Percentiles rank a stretch among this genome's conserved stretches.
These are phyloP conservation scores for Globodera ellingtonae DNA, from an alignment of 1,140 invertebrate species.

Conservation along the genomic window DNA sequence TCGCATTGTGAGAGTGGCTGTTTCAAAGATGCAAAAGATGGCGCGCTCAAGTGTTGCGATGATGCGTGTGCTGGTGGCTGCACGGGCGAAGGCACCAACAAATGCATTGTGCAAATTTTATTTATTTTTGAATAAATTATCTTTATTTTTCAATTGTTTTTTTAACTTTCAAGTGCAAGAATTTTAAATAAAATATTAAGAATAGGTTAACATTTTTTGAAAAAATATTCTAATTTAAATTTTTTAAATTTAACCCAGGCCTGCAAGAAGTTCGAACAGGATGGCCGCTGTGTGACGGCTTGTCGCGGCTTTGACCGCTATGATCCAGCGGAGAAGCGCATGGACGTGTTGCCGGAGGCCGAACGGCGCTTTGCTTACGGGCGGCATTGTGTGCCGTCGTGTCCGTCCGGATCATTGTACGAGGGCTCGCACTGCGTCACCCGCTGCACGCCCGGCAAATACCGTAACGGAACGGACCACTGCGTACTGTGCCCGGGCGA, in stretches of 20 bases:
- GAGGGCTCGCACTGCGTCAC: slow-evolving; percentile 48
- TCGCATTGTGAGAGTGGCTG: slow-evolving; percentile 40
- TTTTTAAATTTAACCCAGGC: slow-evolving; percentile 34
- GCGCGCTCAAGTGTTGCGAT: slow-evolving; percentile 41
- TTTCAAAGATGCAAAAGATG: slow-evolving; percentile 29
- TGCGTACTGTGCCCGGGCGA: slow-evolving; percentile 41
- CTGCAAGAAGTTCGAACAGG: slow-evolving; percentile 48
- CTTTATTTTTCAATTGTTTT: no score
- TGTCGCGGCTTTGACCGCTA: slow-evolving; percentile 40
- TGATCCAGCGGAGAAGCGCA: slow-evolving; percentile 25
- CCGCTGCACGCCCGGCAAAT: slow-evolving; percentile 40
- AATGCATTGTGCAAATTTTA: slow-evolving; percentile 41
- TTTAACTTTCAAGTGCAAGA: no score
- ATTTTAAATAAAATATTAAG: no score
- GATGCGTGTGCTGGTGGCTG: slow-evolving; percentile 50
- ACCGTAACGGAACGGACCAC: slow-evolving; percentile 32
- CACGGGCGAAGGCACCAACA: slow-evolving; percentile 46
- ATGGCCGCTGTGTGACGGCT: slow-evolving; percentile 41
- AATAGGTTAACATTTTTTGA: no score
- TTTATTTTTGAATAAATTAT: not conserved
- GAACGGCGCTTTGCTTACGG: slow-evolving; percentile 45
- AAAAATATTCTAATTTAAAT: not conserved
- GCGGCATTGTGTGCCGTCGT: slow-evolving; percentile 46
- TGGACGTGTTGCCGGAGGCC: slow-evolving; percentile 40
- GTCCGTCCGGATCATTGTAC: slow-evolving; percentile 43